These are phyloP conservation scores for Acromyrmex echinatior DNA, from an alignment of 1,140 invertebrate species.

Conservation along the genomic window DNA sequence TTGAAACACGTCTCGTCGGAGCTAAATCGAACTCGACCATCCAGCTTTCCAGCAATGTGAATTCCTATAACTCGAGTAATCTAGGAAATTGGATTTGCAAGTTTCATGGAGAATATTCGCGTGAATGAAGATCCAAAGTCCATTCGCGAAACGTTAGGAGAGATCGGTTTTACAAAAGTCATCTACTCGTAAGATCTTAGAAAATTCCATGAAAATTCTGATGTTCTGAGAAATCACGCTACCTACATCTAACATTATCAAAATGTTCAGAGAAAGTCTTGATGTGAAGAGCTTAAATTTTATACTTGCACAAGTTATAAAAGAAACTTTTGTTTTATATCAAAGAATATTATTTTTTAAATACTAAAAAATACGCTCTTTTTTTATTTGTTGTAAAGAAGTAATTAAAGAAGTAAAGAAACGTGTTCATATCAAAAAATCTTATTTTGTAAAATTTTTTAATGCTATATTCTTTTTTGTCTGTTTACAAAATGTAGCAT, in stretches of 20 bases:
- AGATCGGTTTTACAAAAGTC: background rate
- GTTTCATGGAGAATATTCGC: slow-evolving; percentile 51
- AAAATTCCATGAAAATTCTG: background rate
- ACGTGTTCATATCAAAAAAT: background rate
- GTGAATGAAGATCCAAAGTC: slow-evolving; percentile 28
- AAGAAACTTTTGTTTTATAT: background rate
- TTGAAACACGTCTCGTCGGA: slow-evolving; percentile 23
- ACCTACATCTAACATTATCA: background rate
- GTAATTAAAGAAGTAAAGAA: background rate
- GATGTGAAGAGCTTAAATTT: background rate
- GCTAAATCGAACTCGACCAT: slow-evolving; percentile 55
- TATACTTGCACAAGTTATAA: background rate
- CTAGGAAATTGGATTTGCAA: slow-evolving; percentile 66
- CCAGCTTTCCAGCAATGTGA: slow-evolving; percentile 31
- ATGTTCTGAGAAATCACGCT: background rate
- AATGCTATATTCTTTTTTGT: background rate
- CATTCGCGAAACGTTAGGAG: background rate
- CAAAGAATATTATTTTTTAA: background rate
- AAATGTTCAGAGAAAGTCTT: background rate
- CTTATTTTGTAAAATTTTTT: background rate
- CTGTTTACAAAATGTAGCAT: background rate
- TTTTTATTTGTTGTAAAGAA: background rate
- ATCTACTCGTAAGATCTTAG: background rate
- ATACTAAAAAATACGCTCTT: background rate
- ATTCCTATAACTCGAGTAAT: slow-evolving; percentile 44